Conservation (phyloP, 2,113 vertebrate species). For the Hyaena hyaena region DNA sequence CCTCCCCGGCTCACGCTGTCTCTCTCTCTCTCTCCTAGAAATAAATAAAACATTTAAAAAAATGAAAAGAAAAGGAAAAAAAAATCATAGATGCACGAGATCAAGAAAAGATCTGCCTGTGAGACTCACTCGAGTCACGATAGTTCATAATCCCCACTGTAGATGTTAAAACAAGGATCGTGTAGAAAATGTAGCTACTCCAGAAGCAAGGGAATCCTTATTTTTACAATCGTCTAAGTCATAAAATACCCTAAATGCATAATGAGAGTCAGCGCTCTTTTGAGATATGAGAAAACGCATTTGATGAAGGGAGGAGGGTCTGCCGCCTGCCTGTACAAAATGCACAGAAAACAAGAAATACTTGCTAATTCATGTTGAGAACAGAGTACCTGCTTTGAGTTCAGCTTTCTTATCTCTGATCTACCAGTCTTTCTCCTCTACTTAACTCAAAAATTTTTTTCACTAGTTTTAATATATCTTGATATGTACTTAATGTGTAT, state of each 20-base stretch:
- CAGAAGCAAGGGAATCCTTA: not conserved
- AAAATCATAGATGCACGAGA: not conserved
- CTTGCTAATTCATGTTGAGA: not conserved
- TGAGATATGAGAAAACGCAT: not conserved
- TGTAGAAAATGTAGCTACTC: not conserved
- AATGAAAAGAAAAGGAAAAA: no score
- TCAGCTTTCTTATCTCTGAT: not conserved
- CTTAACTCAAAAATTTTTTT: slow-evolving; percentile 7
- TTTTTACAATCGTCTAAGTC: not conserved
- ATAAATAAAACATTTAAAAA: no score
- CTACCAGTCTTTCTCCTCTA: not conserved
- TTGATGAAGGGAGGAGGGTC: not conserved
- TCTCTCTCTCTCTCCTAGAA: no score
- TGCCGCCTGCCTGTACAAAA: not conserved
- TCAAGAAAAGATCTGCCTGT: not conserved
- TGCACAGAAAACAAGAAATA: not conserved
- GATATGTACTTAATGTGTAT: not conserved
- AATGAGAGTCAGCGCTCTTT: not conserved
- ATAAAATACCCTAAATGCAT: not conserved
- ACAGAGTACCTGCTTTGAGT: not conserved
- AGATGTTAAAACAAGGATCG: not conserved
- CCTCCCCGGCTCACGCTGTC: no score
- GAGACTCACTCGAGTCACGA: no score
- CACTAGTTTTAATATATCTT: slow-evolving; percentile 29
- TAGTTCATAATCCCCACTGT: not conserved